Evolutionary conservation across 2,888 invertebrate genomes (phyloP).

Genomic region (Steinernema hermaphroditum): DNA sequence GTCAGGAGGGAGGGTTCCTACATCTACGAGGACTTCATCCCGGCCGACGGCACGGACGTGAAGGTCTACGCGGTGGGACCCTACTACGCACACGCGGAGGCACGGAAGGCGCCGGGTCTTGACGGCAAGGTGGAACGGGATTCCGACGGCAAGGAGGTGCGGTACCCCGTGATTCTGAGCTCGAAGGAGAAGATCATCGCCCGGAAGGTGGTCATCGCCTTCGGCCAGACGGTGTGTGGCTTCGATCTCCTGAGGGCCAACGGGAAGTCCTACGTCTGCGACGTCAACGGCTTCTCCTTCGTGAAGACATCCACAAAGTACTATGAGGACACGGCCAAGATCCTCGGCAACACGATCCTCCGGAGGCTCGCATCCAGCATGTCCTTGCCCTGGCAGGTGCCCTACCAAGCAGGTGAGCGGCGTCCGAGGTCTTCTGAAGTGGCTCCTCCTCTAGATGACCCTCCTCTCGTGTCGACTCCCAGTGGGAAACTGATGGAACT

Average conservation of each 20-base stretch:
- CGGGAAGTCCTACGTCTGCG: slow-evolving; percentile 95
- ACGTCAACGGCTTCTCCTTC: slow-evolving; percentile 99
- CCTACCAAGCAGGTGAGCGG: slow-evolving; percentile 75
- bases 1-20: slow-evolving; percentile 95
- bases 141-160: slow-evolving; percentile 90
- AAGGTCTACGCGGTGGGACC: slow-evolving; percentile 96
- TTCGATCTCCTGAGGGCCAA: slow-evolving; percentile 95
- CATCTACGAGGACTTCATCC: slow-evolving; percentile 99
- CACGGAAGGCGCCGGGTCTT: slow-evolving; percentile 93
- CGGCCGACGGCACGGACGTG: slow-evolving; percentile 88
- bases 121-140: slow-evolving; percentile 81
- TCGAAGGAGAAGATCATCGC: slow-evolving; percentile 97
- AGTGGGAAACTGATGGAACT: slow-evolving; percentile 94
- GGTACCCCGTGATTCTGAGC: slow-evolving; percentile 95
- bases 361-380: slow-evolving; percentile 89
- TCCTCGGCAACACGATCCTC: slow-evolving; percentile 94
- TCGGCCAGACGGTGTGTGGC: slow-evolving; percentile 92
- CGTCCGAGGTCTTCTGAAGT: no score
- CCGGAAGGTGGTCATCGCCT: slow-evolving; percentile 82
- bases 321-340: slow-evolving; percentile 98
- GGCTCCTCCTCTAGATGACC: slow-evolving; percentile 79
- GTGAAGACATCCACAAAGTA: slow-evolving; percentile 99
- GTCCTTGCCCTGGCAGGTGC: slow-evolving; percentile 95
- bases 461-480: slow-evolving; percentile 96
- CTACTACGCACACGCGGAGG: slow-evolving; percentile 94